These are phyloP conservation scores for Ostrea edulis DNA, from an alignment of 1,140 invertebrate species.

Conservation along the genomic window DNA sequence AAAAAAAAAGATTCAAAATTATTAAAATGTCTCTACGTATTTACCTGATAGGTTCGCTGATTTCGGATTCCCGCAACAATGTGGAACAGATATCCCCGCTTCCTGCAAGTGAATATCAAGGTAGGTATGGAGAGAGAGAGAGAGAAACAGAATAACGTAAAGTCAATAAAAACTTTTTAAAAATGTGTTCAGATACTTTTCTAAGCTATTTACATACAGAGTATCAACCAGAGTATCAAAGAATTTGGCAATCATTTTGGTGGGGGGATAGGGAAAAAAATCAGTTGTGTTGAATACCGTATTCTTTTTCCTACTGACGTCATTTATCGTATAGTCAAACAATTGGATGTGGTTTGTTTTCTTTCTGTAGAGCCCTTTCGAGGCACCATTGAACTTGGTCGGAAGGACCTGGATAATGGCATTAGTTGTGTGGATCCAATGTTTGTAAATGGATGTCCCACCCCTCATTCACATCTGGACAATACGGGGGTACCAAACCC, in stretches of 20 bases:
- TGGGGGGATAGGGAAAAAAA: no score
- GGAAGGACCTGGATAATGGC: constrained; percentile 43
- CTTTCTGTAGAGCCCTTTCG: constrained; percentile 41
- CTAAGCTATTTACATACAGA: no score
- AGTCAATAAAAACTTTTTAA: no score
- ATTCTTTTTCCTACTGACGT: no score
- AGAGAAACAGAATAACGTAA: no score
- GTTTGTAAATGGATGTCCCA: constrained; percentile 47
- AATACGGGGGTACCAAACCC: constrained; percentile 84
- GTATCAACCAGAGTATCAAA: no score
- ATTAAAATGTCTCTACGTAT: not conserved
- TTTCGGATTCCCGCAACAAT: constrained; percentile 54
- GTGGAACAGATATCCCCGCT: constrained; percentile 57
- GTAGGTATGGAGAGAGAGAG: not conserved
- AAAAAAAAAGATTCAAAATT: not conserved
- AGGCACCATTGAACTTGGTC: constrained; percentile 40
- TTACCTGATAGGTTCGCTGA: constrained; percentile 50
- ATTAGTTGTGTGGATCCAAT: constrained; percentile 53
- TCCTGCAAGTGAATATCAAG: constrained; percentile 57
- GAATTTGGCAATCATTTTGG: no score
- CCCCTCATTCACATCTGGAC: constrained; percentile 31
- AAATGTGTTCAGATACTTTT: no score
- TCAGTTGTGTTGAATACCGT: no score
- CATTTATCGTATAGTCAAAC: not conserved
- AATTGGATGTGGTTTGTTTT: not conserved